phyloP scores from a whole-genome alignment of 1,140 invertebrate species.

The Leptestheria dahalacensis region DNA sequence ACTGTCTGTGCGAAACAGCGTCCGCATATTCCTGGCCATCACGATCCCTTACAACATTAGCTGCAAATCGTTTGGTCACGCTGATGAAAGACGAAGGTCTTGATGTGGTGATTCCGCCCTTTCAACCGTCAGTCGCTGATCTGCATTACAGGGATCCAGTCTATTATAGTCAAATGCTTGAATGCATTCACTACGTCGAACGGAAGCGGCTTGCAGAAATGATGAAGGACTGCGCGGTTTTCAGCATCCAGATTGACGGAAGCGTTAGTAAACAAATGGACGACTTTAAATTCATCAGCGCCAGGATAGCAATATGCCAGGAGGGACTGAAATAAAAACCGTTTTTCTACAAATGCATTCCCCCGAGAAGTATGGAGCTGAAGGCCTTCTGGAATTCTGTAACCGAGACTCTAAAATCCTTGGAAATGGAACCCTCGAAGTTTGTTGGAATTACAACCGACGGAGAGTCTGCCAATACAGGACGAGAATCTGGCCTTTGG shows the following conservation, averaged over 20 bases:
- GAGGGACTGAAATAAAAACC: not conserved
- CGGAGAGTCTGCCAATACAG: not conserved
- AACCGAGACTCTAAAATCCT: not conserved
- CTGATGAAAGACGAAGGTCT: too few relatives aligned
- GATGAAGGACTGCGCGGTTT: not conserved
- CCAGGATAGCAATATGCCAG: not conserved
- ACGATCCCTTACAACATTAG: too few relatives aligned
- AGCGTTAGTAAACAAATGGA: not conserved
- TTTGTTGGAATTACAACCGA: not conserved
- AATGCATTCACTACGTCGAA: too few relatives aligned
- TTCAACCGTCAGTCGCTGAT: too few relatives aligned
- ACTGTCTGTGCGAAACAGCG: too few relatives aligned
- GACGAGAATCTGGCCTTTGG: not conserved
- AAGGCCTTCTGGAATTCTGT: not conserved
- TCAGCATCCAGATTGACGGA: not conserved
- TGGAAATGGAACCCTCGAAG: not conserved
- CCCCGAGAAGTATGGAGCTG: not conserved
- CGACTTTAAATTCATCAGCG: not conserved
- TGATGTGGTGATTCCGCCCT: too few relatives aligned
- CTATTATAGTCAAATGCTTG: too few relatives aligned
- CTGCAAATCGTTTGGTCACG: too few relatives aligned
- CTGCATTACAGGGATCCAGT: too few relatives aligned
- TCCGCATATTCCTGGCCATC: too few relatives aligned
- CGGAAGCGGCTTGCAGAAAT: too few relatives aligned
- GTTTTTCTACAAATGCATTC: not conserved